Base-by-base conservation (phyloP, 2,797 vertebrate species). In the Clarias fuscus region DNA sequence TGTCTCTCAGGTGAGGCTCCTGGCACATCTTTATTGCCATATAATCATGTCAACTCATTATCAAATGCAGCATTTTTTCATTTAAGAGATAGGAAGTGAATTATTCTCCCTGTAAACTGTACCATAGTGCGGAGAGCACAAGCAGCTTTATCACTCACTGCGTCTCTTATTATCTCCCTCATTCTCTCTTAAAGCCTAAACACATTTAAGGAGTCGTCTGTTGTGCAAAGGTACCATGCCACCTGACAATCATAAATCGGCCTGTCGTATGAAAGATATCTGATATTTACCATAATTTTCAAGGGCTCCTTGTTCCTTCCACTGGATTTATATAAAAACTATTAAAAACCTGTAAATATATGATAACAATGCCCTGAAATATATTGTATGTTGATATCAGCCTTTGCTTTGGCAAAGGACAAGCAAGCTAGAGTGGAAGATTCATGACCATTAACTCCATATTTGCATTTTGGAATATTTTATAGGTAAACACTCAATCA, bases 1-100 rank as follows among this genome's bases (percentile, higher is more conserved):
- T 88, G 85, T 90, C 91, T 90, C 91, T 91, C 91, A 88, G 91
- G 89, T 93, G 75, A 92, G 90, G 90, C 85, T 89, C 90, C 86
- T 88, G 91, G 90, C 67, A 86, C 88, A 90, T 93, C 92, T 92
- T 94, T 94, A 95, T 95, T 95, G 93, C 90, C 92, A 87, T 94
- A 94, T 94, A 95, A 95, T 95, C 94, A 93, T 91, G 92, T 93
- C 92, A 90, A 92, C 94, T 92, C 93, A 92, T 92, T 94, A 93
- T 94, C 93, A 91, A 92, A 93, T 88, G 90, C 89, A 62, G 88
- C 84, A 79, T 83, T 91, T 92, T 56, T 93, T 93, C 92, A 93
- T 93, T 94, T 93, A 85, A 83, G 70, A 88, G 87, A 87, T 76
- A 84, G 86, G 62, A 82, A 86, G 88, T 87, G 61, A 88, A 90